These are phyloP conservation scores for Neodon shergylaensis DNA, from an alignment of 2,113 vertebrate species.

Conservation along the genomic window DNA sequence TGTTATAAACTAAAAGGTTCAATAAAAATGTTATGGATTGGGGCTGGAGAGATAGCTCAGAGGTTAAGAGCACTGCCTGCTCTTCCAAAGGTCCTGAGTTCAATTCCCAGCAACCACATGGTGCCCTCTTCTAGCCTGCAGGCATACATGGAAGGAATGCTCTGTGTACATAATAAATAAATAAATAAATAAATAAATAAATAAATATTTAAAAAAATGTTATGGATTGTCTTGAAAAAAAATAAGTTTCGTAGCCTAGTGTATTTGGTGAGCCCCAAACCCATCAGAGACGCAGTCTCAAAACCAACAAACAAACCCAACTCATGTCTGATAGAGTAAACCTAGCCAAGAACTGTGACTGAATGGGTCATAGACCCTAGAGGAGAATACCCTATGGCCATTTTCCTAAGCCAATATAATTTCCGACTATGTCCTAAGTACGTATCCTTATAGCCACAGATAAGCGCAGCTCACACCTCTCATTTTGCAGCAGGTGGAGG, in stretches of 20 bases:
- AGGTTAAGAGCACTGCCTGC: too few relatives aligned
- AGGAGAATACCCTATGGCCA: background rate
- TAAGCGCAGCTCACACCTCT: background rate
- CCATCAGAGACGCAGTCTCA: background rate
- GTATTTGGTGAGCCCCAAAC: background rate
- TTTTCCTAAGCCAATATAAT: background rate
- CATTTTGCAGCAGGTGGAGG: background rate
- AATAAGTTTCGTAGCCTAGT: background rate
- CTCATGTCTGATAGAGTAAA: background rate
- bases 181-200: too few relatives aligned
- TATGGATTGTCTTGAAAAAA: constrained; percentile 26
- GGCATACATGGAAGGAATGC: too few relatives aligned
- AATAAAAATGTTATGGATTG: constrained; percentile 68
- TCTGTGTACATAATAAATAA: too few relatives aligned
- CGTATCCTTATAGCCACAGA: background rate
- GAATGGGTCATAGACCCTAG: background rate
- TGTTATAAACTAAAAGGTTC: constrained; percentile 62
- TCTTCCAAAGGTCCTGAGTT: too few relatives aligned
- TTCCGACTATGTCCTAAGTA: background rate
- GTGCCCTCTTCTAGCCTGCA: too few relatives aligned
- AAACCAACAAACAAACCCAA: background rate
- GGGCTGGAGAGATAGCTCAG: too few relatives aligned
- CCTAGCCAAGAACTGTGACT: background rate
- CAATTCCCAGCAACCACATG: too few relatives aligned
- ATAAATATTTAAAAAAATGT: too few relatives aligned